Evolutionary conservation across 2,113 vertebrate species (phyloP).

Genomic region (Lucifuga dentata): DNA sequence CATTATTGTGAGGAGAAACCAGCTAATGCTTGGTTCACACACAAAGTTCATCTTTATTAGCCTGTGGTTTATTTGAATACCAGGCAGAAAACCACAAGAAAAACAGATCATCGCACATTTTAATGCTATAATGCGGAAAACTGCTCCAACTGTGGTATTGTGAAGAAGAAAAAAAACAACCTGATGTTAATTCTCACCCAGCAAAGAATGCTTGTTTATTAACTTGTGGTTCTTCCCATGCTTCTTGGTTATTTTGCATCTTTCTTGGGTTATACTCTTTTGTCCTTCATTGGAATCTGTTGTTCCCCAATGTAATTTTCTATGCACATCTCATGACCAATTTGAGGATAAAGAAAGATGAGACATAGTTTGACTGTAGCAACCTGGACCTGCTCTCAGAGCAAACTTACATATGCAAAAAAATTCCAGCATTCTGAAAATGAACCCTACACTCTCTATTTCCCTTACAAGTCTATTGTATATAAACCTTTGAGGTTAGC

Average conservation of each 20-base stretch:
- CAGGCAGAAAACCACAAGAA: constrained; percentile 26
- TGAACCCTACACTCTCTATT: constrained; percentile 13
- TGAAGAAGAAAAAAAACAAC: constrained; percentile 25
- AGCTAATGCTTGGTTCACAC: constrained; percentile 27
- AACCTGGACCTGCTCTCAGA: constrained; percentile 7
- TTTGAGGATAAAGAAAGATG: constrained; percentile 16
- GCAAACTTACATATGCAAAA: constrained; percentile 19
- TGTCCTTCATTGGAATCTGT: constrained; percentile 53
- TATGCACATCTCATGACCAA: constrained; percentile 29
- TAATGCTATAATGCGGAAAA: constrained; percentile 34
- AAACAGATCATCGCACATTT: constrained; percentile 33
- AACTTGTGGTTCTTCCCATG: constrained; percentile 39
- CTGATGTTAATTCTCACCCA: constrained; percentile 32
- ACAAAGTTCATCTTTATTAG: constrained; percentile 37
- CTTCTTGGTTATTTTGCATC: constrained; percentile 37
- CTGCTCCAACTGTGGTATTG: constrained; percentile 13
- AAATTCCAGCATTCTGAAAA: constrained; percentile 25
- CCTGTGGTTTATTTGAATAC: constrained; percentile 23
- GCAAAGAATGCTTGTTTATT: constrained; percentile 40
- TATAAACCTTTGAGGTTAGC: constrained; percentile 43
- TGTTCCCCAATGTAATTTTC: constrained; percentile 29
- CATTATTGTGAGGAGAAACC: not conserved
- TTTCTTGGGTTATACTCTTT: constrained; percentile 32
- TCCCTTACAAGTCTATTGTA: constrained; percentile 41
- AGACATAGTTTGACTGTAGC: constrained; percentile 16